A percentile compares a stretch with the other conserved stretches of the same genome.
Conservation (phyloP, 2,113 vertebrate genomes). For the Onychorhynchus coronatus region DNA sequence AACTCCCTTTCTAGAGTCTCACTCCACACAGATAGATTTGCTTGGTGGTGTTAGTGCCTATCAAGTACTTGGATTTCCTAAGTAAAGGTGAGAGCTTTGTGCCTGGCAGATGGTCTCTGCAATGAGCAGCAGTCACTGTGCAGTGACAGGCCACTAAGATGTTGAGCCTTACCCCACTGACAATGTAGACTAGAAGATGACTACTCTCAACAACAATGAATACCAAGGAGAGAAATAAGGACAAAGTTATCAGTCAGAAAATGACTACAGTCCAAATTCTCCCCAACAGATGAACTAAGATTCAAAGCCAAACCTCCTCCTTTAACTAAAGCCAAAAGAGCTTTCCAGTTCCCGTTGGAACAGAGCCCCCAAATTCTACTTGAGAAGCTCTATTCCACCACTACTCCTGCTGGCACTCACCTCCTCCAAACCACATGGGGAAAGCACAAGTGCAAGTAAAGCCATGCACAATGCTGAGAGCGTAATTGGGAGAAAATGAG, state of each 20-base stretch:
- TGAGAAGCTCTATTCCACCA: background rate
- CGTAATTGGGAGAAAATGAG: background rate
- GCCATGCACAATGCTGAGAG: background rate
- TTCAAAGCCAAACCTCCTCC: background rate
- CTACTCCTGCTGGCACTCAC: background rate
- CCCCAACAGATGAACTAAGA: background rate
- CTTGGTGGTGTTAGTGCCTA: background rate
- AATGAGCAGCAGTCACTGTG: background rate
- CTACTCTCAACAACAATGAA: background rate
- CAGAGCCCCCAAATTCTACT: background rate
- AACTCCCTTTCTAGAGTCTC: background rate
- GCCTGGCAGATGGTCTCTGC: background rate
- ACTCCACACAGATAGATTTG: background rate
- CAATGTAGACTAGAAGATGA: background rate
- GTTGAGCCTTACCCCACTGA: background rate
- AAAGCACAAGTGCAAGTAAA: background rate
- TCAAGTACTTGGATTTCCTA: background rate
- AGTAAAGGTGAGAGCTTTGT: background rate
- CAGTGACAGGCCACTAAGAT: background rate
- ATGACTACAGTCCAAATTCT: background rate
- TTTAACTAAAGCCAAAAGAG: background rate
- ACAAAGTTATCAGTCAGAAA: background rate
- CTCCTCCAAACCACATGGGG: background rate
- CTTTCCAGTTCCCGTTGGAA: background rate
- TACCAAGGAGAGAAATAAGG: background rate